phyloP scores from a whole-genome alignment of 2,888 invertebrate genomes.

The Theodoxus fluviatilis region DNA sequence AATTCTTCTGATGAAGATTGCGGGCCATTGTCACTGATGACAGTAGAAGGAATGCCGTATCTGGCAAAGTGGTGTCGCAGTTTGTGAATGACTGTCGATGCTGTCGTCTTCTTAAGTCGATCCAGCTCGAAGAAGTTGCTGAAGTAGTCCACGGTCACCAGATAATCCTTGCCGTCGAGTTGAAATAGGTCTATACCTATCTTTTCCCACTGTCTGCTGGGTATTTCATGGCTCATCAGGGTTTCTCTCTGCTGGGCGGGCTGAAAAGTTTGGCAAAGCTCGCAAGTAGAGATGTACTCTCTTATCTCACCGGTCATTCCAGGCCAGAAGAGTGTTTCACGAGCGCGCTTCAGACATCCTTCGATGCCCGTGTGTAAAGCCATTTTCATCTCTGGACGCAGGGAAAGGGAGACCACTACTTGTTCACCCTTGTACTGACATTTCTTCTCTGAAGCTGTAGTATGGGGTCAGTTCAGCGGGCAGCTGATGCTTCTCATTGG shows the following conservation, averaged over 20 bases:
- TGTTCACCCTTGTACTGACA: too few relatives aligned
- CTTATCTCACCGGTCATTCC: constrained; percentile 8
- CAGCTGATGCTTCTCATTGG: too few relatives aligned
- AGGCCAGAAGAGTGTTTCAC: constrained; percentile 5
- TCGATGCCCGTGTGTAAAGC: too few relatives aligned
- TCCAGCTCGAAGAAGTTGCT: neutral
- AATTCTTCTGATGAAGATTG: too few relatives aligned
- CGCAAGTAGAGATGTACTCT: constrained; percentile 2
- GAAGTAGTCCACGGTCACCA: neutral
- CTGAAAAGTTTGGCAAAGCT: neutral
- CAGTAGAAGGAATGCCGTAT: too few relatives aligned
- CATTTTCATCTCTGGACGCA: too few relatives aligned
- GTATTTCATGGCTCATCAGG: neutral
- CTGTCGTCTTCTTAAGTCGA: neutral
- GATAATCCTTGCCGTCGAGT: neutral
- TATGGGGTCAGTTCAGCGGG: too few relatives aligned
- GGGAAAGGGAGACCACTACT: too few relatives aligned
- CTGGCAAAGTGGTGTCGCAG: neutral
- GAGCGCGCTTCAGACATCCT: too few relatives aligned
- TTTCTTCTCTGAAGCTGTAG: too few relatives aligned
- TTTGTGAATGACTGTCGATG: neutral
- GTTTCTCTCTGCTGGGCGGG: neutral
- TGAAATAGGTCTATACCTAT: neutral
- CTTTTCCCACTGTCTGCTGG: constrained; percentile 1
- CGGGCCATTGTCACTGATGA: too few relatives aligned